Base-by-base conservation (phyloP, 2,888 invertebrate species). In the Lordiphosa fenestrarum region DNA sequence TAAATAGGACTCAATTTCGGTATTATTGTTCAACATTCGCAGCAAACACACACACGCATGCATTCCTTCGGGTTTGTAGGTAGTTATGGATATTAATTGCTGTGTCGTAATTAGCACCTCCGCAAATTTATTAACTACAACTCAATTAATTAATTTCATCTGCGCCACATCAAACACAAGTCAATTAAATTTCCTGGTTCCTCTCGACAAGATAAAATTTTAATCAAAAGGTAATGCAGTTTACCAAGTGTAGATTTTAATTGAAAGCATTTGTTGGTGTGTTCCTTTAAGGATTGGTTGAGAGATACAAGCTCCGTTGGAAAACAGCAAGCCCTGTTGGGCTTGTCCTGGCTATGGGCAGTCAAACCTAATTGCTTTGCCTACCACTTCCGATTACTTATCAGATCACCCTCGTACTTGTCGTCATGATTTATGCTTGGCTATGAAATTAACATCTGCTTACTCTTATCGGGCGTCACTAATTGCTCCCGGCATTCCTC, bases 401-500 rank as follows among this genome's bases (percentile, higher is more conserved):
- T 9, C 30, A 30, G 15, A 33, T 30, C 23, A 42, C 15, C 15
- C 30, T 44, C 13, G 15, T 15, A 44, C 33, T 40, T 15, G 40
- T n/a, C 12, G 19, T 30, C 46, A 53, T 80, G 74, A 78, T 81
- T 78, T 78, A 74, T 67, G 66, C 38, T 44, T 6, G 48, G 55
- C 72, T 38, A 73, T 66, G 72, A 68, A 77, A 73, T 64, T 57
- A 62, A 65, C 78, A 78, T 77, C 78, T 78, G 78, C 70, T 73
- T 64, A 54, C 51, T 69, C 61, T 59, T 70, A 73, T 80, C 82
- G 65, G 67, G 46, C 73, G 66, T 55, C 67, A 68, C 73, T 82
- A 84, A 84, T 84, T 84, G 84, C 65, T 57, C 47, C 37, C 53
- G 55, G 57, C 71, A 72, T 67, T 70, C 57, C 54, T 47, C 41